Conservation (phyloP, 2,888 invertebrate genomes). For the Cheilosia vernalis region DNA sequence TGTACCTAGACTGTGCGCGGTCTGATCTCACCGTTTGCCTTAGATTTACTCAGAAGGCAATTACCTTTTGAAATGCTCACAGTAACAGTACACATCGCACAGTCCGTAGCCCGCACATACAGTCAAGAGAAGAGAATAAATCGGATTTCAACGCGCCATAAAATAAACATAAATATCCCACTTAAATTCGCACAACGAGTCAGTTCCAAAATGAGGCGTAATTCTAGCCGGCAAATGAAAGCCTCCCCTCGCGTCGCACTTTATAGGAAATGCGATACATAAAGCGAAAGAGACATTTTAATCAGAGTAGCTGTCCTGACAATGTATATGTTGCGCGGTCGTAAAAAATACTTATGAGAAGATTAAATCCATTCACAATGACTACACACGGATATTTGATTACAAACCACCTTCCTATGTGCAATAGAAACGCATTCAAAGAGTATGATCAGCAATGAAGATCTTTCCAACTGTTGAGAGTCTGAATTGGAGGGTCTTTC, state of each 20-base stretch:
- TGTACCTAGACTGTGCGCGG: too few species aligned
- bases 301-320: neutral
- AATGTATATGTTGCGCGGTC: slow-evolving; percentile 12
- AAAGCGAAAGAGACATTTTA: neutral
- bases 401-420: neutral
- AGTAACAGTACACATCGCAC: neutral
- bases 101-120: too few species aligned
- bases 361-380: slow-evolving; percentile 7
- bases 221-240: neutral
- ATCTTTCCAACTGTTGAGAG: too few species aligned
- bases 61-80: neutral
- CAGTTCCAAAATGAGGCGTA: neutral
- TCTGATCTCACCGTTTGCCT: neutral
- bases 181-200: neutral
- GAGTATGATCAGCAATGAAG: too few species aligned
- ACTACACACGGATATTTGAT: slow-evolving; percentile 25
- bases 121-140: too few species aligned
- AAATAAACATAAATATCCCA: slow-evolving; percentile 3
- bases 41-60: neutral
- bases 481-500: too few species aligned
- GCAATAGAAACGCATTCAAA: too few species aligned
- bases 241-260: too few species aligned
- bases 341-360: slow-evolving; percentile 10
- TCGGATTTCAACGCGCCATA: neutral
- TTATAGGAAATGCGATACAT: too few species aligned